Conservation (phyloP, 2,113 vertebrate genomes). For the Forbesichthys papilliferus region DNA sequence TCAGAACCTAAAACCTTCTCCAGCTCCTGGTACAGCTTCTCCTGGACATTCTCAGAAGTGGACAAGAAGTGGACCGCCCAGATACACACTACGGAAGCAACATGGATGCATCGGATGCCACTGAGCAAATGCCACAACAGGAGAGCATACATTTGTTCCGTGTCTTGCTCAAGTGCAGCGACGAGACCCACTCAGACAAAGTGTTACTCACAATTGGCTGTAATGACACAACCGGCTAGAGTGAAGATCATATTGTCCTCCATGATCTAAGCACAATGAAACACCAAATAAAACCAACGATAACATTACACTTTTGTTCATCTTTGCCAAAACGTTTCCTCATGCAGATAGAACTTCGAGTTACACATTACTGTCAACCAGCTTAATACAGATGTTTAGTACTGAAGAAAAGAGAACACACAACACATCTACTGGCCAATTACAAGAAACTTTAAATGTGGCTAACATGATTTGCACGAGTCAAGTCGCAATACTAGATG, state of each 20-base stretch:
- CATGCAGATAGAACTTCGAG: too few species aligned
- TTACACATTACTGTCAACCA: not conserved
- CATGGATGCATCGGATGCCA: too few species aligned
- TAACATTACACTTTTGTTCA: not conserved
- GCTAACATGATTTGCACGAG: too few species aligned
- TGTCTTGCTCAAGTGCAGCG: too few species aligned
- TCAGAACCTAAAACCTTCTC: conserved; percentile 83
- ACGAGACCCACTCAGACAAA: not conserved
- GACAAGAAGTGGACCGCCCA: conserved; percentile 95
- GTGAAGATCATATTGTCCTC: conserved; percentile 98
- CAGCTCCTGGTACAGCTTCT: conserved; percentile 86
- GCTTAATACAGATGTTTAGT: not conserved
- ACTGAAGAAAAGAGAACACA: not conserved
- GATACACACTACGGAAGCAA: conserved; percentile 84
- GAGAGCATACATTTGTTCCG: too few species aligned
- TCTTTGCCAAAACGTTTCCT: too few species aligned
- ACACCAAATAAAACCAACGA: not conserved
- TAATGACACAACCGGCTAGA: conserved; percentile 87
- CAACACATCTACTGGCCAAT: too few species aligned
- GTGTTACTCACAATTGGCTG: conserved; percentile 89
- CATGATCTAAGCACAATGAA: conserved; percentile 78
- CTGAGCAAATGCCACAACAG: too few species aligned
- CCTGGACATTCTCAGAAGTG: conserved; percentile 86
- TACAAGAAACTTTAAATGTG: not conserved
- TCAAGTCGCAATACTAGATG: not conserved